A percentile compares a stretch with the other conserved stretches of the same genome.
phyloP scores from a whole-genome alignment of 1,140 invertebrate species.

The Meloidogyne hapla region DNA sequence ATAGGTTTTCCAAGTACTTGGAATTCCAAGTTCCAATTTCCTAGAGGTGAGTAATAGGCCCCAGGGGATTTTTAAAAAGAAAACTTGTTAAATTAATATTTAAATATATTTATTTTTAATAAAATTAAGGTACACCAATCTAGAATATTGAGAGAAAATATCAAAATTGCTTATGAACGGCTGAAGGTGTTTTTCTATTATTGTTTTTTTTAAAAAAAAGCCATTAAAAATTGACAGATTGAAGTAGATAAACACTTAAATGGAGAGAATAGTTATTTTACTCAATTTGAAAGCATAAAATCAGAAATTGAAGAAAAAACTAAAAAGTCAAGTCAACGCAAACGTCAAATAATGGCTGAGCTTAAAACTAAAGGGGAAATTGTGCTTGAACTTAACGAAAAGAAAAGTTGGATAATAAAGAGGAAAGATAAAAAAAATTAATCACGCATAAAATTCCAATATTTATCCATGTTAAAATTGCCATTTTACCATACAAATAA shows the following conservation, averaged over 20 bases:
- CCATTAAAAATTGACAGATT: not conserved
- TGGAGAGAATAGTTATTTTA: conserved; percentile 12
- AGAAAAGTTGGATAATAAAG: not conserved
- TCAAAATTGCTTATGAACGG: conserved; percentile 17
- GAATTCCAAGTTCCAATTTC: too few species aligned
- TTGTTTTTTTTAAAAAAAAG: not conserved
- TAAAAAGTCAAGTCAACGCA: not conserved
- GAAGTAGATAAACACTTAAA: conserved; percentile 22
- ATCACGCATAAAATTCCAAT: too few species aligned
- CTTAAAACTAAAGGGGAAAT: not conserved
- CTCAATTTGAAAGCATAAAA: conserved; percentile 19
- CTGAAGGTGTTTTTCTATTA: conserved; percentile 9
- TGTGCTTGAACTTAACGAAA: not conserved
- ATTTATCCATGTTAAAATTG: too few species aligned
- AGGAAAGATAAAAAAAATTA: not conserved
- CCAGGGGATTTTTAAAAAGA: too few species aligned
- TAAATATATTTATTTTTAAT: too few species aligned
- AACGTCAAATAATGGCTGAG: not conserved
- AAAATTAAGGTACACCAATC: conserved; percentile 24
- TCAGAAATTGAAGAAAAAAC: conserved; percentile 7
- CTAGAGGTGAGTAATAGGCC: too few species aligned
- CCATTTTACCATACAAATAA: too few species aligned
- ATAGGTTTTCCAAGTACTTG: too few species aligned
- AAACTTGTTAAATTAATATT: too few species aligned
- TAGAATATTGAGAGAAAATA: conserved; percentile 20